Evolutionary conservation across 2,113 vertebrate species (phyloP).

Genomic region (Eulacestoma nigropectus): DNA sequence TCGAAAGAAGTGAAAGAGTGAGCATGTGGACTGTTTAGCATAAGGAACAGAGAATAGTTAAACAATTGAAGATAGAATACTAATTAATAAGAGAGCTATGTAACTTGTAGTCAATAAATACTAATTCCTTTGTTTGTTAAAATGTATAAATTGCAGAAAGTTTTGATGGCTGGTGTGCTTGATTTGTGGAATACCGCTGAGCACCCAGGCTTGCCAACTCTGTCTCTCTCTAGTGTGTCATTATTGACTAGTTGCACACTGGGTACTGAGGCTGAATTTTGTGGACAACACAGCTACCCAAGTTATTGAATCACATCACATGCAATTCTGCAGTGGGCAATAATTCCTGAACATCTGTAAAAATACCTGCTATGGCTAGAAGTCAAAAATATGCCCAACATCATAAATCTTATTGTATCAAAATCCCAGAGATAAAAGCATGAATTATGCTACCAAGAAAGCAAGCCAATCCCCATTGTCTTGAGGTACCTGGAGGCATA

Average conservation of each 20-base stretch:
- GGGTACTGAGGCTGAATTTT: background rate
- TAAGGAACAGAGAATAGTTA: rapidly evolving
- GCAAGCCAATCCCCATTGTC: background rate
- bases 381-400: background rate
- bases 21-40: background rate
- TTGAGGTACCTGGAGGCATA: background rate
- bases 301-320: background rate
- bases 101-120: no score
- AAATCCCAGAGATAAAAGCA: background rate
- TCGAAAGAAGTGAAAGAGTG: background rate
- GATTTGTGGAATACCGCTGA: background rate
- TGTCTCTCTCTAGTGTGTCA: background rate
- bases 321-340: background rate
- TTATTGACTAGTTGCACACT: background rate
- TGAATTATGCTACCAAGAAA: background rate
- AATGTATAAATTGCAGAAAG: background rate
- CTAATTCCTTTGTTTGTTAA: background rate
- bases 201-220: background rate
- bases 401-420: background rate
- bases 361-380: background rate
- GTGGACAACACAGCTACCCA: background rate
- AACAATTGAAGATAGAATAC: background rate
- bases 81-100: background rate
- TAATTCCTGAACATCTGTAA: background rate
- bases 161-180: no score